These are phyloP conservation scores for Prionailurus viverrinus DNA, from an alignment of 2,113 vertebrate species.

Conservation along the genomic window DNA sequence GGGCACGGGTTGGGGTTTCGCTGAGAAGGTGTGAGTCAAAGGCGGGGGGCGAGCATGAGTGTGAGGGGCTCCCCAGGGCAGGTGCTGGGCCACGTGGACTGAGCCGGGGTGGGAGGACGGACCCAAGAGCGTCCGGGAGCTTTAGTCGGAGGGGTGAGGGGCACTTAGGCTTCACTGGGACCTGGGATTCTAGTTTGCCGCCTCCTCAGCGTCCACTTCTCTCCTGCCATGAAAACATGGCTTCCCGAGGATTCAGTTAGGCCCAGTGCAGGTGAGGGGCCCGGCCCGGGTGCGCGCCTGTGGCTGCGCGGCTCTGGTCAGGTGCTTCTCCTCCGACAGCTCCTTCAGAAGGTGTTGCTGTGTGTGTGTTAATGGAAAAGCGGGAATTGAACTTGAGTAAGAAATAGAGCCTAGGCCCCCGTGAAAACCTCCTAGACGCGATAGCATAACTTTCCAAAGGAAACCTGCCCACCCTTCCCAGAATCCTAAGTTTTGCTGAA, in stretches of 20 bases:
- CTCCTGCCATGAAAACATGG: not conserved
- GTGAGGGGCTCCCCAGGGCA: not conserved
- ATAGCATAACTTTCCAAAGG: not conserved
- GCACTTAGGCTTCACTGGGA: not conserved
- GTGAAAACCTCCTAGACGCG: not conserved
- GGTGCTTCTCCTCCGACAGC: too few relatives aligned
- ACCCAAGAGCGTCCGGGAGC: not conserved
- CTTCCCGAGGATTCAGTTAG: not conserved
- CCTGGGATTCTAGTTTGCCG: not conserved
- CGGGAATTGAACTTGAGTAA: not conserved
- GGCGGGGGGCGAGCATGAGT: not conserved
- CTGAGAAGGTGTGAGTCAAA: not conserved
- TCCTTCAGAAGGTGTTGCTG: fast-evolving
- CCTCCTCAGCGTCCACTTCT: not conserved
- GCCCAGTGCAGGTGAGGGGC: not conserved
- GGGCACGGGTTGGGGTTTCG: not conserved
- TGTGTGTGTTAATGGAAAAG: not conserved
- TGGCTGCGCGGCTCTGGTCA: fast-evolving
- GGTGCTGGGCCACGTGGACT: too few relatives aligned
- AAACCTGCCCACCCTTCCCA: not conserved
- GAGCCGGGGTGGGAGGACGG: not conserved
- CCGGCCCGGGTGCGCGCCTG: fast-evolving
- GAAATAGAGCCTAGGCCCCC: not conserved
- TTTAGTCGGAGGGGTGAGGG: fast-evolving
- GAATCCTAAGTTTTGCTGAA: not conserved